Evolutionary conservation across 2,797 vertebrate species (phyloP), one percentile per base, ranked within the genome.

Genomic region (Propithecus perrieri): DNA sequence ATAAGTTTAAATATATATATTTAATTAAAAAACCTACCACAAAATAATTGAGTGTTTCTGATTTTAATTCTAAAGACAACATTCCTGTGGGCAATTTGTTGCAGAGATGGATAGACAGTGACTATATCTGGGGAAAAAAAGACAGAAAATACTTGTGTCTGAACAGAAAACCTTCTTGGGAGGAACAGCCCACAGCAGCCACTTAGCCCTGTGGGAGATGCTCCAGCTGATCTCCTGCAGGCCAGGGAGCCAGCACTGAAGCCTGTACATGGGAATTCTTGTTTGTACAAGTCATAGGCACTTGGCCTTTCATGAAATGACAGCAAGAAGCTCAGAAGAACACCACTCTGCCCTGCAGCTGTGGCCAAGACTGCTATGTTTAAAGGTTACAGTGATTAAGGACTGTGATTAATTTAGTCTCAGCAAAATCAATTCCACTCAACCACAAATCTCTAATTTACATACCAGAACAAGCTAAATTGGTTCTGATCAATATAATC

Each of bases 391-490:
- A 98, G 98, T 98, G 99, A 99, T 99, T 99, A 99, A 99, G 98
- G 97, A 97, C 98, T 97, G 98, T 99, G 99, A 99, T 99, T 99
- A 99, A 99, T 99, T 99, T 98, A 99, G 99, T 98, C 99, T 98
- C 98, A 98, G 98, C 96, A 98, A 98, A 99, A 99, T 99, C 99
- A 99, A 99, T 99, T 99, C 98, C 98, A 99, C 99, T 99, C 99
- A 99, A 98, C 98, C 98, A 98, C 98, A 98, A 98, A 98, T 98
- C 98, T 98, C 98, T 97, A 96, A 98, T 98, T 99, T 98, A 98
- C 98, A 98, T 98, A 98, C 96, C 78, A 95, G 96, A 97, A 96
- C 97, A 98, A 97, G 98, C 97, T 96, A 97, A 94, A 91, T 93
- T 97, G 86, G 86, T 96, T 97, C 95, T 96, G 93, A 95, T 97